These are phyloP conservation scores for Perca flavescens DNA, from an alignment of 2,113 vertebrate genomes.

Conservation along the genomic window DNA sequence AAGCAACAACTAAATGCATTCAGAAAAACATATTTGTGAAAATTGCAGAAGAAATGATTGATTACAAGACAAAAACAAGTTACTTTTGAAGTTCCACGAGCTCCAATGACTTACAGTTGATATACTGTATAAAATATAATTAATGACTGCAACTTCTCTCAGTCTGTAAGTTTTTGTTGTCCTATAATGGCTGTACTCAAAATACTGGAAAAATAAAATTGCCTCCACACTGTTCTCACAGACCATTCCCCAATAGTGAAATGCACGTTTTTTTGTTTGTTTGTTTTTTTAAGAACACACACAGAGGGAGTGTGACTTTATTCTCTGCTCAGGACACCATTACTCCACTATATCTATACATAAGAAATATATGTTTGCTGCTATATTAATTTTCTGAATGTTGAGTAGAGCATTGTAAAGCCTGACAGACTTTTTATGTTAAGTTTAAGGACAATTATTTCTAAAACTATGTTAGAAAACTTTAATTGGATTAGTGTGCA, in stretches of 20 bases:
- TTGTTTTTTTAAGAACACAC: no score
- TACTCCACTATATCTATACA: no score
- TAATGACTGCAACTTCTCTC: not conserved
- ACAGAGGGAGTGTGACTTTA: no score
- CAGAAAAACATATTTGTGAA: not conserved
- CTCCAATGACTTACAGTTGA: not conserved
- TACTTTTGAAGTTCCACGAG: not conserved
- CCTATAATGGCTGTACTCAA: not conserved
- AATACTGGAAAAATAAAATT: no score
- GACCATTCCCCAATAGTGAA: no score
- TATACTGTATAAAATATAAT: not conserved
- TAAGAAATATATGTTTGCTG: no score
- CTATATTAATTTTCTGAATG: no score
- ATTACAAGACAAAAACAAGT: not conserved
- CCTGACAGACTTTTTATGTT: not conserved
- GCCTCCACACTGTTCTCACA: no score
- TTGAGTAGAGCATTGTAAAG: no score
- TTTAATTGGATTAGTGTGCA: slow-evolving; percentile 15
- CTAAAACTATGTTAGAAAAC: slow-evolving; percentile 11
- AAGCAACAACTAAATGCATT: not conserved
- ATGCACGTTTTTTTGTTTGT: no score
- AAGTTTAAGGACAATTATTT: slow-evolving; percentile 24
- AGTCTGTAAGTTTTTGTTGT: not conserved
- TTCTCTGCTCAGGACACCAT: no score
- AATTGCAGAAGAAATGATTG: not conserved